Conservation (phyloP, 1,140 invertebrate genomes). For the Bombus terrestris region DNA sequence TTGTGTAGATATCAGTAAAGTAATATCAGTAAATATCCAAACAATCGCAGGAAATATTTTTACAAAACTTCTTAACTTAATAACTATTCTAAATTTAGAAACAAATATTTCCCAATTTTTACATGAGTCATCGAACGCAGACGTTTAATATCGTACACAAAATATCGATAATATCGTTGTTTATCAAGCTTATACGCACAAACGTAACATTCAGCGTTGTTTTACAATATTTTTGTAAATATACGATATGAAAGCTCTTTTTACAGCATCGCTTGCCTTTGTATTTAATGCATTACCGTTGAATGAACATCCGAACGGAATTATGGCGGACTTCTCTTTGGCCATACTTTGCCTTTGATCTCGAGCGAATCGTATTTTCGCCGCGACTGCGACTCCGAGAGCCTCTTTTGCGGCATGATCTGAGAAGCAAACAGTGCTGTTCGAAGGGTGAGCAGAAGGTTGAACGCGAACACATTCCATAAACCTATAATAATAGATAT, state of each 20-base stretch:
- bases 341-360: conserved; percentile 35
- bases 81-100: neutral
- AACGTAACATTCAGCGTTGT: neutral
- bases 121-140: no score
- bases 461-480: conserved; percentile 24
- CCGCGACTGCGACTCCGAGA: conserved; percentile 17
- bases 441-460: conserved; percentile 16
- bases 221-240: neutral
- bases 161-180: neutral
- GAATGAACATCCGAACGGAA: conserved; percentile 40
- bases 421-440: conserved; percentile 26
- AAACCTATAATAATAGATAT: conserved; percentile 34
- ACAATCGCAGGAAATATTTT: neutral
- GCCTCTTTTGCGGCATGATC: conserved; percentile 47
- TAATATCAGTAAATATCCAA: neutral
- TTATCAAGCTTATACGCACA: neutral
- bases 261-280: neutral
- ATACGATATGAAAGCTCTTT: neutral
- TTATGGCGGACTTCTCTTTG: conserved; percentile 13
- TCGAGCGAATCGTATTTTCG: conserved; percentile 41
- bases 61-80: neutral
- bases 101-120: neutral
- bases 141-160: no score
- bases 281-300: conserved; percentile 11
- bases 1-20: neutral